phyloP scores from a whole-genome alignment of 2,113 vertebrate species.

The Platycercus adscitus region DNA sequence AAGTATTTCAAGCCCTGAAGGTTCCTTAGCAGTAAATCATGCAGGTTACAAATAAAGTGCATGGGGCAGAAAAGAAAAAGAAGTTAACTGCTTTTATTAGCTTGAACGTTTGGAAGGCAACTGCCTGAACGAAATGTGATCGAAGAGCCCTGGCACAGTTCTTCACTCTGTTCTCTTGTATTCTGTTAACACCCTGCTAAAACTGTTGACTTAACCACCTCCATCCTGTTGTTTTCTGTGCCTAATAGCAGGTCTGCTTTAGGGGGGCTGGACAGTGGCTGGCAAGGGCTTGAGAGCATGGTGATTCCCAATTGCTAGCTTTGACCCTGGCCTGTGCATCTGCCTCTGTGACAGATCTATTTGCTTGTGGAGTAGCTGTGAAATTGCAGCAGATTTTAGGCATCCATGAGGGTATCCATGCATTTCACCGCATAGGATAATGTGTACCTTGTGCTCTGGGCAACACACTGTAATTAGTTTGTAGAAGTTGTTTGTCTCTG shows the following conservation, averaged over 20 bases:
- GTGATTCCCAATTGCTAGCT: not conserved
- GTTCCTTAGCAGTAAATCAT: conserved; percentile 18
- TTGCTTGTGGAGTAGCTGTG: conserved; percentile 29
- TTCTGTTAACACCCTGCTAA: not conserved
- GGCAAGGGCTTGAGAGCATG: not conserved
- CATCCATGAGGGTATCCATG: not conserved
- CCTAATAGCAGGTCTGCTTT: not conserved
- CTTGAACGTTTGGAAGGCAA: not conserved
- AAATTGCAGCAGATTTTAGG: not conserved
- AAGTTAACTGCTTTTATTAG: not conserved
- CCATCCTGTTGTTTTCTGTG: not conserved
- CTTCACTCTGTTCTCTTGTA: not conserved
- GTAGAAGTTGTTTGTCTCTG: conserved; percentile 43
- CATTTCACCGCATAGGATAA: not conserved
- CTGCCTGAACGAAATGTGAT: not conserved
- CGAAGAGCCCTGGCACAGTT: not conserved
- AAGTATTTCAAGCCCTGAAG: not conserved
- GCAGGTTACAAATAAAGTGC: not conserved
- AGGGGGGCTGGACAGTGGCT: not conserved
- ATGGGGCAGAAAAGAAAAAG: not conserved
- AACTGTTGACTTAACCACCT: not conserved
- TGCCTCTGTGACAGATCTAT: not conserved
- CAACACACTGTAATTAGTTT: conserved; percentile 20
- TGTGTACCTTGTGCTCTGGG: conserved; percentile 21
- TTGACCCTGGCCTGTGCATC: not conserved